These are phyloP conservation scores for Incurvaria masculella DNA, from an alignment of 2,888 invertebrate genomes.

Conservation along the genomic window DNA sequence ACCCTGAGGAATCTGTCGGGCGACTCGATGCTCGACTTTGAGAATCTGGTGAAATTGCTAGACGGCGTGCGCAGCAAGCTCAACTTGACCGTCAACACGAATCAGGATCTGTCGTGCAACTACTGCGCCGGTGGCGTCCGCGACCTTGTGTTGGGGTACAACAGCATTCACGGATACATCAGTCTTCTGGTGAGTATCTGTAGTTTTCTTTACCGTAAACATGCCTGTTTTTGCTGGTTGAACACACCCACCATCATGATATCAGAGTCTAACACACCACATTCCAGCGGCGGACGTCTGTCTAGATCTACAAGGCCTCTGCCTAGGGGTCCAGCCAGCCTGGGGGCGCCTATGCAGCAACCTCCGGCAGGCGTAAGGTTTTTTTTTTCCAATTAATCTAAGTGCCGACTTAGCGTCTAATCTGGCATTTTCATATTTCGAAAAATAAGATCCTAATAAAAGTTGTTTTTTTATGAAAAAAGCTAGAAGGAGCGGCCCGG, in stretches of 20 bases:
- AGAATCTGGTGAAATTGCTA: slow-evolving; percentile 36
- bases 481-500: too few relatives aligned
- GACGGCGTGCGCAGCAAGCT: slow-evolving; percentile 35
- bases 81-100: slow-evolving; percentile 31
- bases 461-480: too few relatives aligned
- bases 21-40: slow-evolving; percentile 39
- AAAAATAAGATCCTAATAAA: too few relatives aligned
- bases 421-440: too few relatives aligned
- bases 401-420: too few relatives aligned
- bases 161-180: slow-evolving; percentile 76
- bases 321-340: too few relatives aligned
- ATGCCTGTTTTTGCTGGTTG: slow-evolving; percentile 4
- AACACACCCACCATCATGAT: slow-evolving; percentile 10
- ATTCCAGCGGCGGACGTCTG: too few relatives aligned
- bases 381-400: too few relatives aligned
- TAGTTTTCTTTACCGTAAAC: background rate
- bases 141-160: slow-evolving; percentile 61
- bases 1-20: slow-evolving; percentile 28
- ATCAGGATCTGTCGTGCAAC: slow-evolving; percentile 29
- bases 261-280: too few relatives aligned
- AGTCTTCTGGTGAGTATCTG: slow-evolving; percentile 66
- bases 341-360: too few relatives aligned
- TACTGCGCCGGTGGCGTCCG: slow-evolving; percentile 61
- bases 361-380: too few relatives aligned
- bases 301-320: too few relatives aligned